Evolutionary conservation across 2,888 invertebrate species (phyloP), one percentile per base, ranked within the genome.

Genomic region (Ophion costatus): DNA sequence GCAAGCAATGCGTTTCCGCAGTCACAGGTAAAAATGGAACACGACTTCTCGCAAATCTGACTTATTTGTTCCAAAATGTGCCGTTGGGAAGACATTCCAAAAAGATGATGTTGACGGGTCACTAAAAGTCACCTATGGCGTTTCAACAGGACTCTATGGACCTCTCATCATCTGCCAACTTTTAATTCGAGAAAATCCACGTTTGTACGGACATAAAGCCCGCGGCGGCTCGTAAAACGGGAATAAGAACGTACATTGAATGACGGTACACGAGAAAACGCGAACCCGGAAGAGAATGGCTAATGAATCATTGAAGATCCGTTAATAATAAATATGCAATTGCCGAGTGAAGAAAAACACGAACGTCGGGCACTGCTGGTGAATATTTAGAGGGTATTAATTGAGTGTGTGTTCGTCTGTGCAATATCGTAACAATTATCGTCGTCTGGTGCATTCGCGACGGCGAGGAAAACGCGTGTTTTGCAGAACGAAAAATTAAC

Each of bases 251-350:
- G 20, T 69, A 56, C 29, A 33, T 24, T n/a, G 59, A 22, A 38
- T 59, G 1, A 38, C 57, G 29, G 57, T 17, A 57, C 38, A 56
- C 33, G 29, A 67, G 61, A 42, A 57, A 64, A 66, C 22, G 24
- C 42, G 75, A 84, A 82, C 84, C 79, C 82, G 84, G 84, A 85
- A 85, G 82, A 38, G 81, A 82, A 82, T 82, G 42, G 63, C 61
- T 67, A 76, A 82, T 82, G 78, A 78, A 67, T 59, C 17, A 57
- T 10, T 14, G 64, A 69, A 79, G 59, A 24, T 81, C 70, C 42
- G 29, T 71, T 42, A 73, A 63, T 51, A 63, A 79, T 84, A 71
- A 78, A 82, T 82, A 84, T 84, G 74, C 84, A 81, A 79, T 64
- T 59, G 42, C 45, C 51, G 51, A 51, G 51, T 51, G 14, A 51